A percentile compares a stretch with the other conserved stretches of the same genome.
These are phyloP conservation scores for Cacatua alba DNA, from an alignment of 2,113 vertebrate species.

Conservation along the genomic window DNA sequence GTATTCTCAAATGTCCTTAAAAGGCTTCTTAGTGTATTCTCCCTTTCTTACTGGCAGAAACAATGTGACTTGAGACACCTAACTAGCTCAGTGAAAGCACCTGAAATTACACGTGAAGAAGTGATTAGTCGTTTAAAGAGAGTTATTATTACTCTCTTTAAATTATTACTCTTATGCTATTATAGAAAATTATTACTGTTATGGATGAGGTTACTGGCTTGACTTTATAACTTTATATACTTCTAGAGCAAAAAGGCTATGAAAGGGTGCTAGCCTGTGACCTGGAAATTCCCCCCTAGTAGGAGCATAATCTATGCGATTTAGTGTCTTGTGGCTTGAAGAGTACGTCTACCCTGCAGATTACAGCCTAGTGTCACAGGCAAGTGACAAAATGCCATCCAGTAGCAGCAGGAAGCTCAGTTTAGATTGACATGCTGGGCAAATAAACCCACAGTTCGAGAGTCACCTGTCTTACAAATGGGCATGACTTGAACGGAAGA, in stretches of 20 bases:
- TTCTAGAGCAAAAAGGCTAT: neutral
- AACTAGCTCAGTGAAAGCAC: neutral
- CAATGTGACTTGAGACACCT: neutral
- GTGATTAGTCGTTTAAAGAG: neutral
- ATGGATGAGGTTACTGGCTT: neutral
- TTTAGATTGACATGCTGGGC: neutral
- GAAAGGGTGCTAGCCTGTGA: neutral
- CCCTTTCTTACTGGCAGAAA: conserved; percentile 31
- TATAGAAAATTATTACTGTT: neutral
- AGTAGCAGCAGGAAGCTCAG: neutral
- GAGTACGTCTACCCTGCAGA: neutral
- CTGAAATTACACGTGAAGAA: neutral
- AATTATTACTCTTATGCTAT: neutral
- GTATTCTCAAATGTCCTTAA: conserved; percentile 36
- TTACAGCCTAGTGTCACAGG: neutral
- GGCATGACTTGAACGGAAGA: neutral
- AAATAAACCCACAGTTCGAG: neutral
- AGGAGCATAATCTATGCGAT: neutral
- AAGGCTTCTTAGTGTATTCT: conserved; percentile 15
- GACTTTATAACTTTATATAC: neutral
- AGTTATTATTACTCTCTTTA: neutral
- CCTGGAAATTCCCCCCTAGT: neutral
- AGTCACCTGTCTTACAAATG: neutral
- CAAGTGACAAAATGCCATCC: neutral
- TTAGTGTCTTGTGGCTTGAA: neutral